These are phyloP conservation scores for Amphilophus citrinellus DNA, from an alignment of 2,113 vertebrate species.

Conservation along the genomic window DNA sequence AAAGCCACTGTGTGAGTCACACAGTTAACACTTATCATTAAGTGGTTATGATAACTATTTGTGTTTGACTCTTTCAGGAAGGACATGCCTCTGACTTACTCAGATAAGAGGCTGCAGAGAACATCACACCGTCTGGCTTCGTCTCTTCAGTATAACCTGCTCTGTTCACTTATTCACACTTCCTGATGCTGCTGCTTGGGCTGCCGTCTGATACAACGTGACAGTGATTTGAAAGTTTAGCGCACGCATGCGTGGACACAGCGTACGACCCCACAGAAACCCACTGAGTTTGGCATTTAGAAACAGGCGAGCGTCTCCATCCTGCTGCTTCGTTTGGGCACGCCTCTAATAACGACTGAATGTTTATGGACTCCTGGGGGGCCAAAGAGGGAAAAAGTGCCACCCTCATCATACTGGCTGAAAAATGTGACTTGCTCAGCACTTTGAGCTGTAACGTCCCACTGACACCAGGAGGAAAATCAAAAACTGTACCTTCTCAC, in stretches of 20 bases:
- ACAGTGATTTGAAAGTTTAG: slow-evolving; percentile 1
- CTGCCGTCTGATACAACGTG: slow-evolving; percentile 5
- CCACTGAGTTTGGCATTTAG: slow-evolving; percentile 8
- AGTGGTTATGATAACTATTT: not conserved
- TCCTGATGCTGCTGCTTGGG: not conserved
- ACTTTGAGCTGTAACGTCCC: slow-evolving; percentile 34
- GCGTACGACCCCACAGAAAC: not conserved
- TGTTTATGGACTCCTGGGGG: not conserved
- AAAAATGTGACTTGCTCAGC: slow-evolving; percentile 35
- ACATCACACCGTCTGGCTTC: not conserved
- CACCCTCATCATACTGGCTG: not conserved
- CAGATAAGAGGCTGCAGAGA: not conserved
- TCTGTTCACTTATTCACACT: not conserved
- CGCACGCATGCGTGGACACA: not conserved
- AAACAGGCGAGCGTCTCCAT: not conserved
- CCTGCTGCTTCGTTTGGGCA: not conserved
- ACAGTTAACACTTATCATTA: not conserved
- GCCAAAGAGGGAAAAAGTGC: not conserved
- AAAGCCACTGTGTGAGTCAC: not conserved
- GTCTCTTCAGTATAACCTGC: not conserved
- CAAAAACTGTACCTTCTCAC: not conserved
- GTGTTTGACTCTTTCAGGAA: not conserved
- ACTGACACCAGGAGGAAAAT: slow-evolving; percentile 32
- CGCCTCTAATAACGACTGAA: not conserved
- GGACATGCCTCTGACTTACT: not conserved